These are phyloP conservation scores for Lasaia peninsularis DNA, from an alignment of 1,140 invertebrate genomes.

Conservation along the genomic window DNA sequence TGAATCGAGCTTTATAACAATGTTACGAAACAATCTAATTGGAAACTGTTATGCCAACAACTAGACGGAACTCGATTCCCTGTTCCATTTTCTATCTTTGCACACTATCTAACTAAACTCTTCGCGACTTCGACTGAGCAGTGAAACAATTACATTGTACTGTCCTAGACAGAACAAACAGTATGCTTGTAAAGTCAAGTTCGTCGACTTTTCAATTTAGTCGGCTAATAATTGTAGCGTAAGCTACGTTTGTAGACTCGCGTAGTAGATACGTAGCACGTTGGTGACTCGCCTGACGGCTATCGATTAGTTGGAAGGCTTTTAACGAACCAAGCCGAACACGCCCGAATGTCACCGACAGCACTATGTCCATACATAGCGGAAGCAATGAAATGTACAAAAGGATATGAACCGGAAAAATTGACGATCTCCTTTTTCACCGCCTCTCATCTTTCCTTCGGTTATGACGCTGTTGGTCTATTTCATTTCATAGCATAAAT, in stretches of 20 bases:
- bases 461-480: neutral
- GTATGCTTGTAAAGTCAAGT: constrained; percentile 35
- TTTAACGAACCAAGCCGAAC: constrained; percentile 46
- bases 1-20: constrained; percentile 20
- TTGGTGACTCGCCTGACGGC: constrained; percentile 50
- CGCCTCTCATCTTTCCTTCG: constrained; percentile 30
- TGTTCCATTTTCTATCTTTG: constrained; percentile 33
- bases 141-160: constrained; percentile 40
- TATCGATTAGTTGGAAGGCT: constrained; percentile 65
- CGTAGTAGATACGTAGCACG: constrained; percentile 60
- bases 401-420: constrained; percentile 74
- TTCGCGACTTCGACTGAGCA: constrained; percentile 21
- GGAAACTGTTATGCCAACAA: constrained; percentile 28
- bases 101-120: constrained; percentile 30
- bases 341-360: constrained; percentile 42
- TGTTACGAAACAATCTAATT: constrained; percentile 32
- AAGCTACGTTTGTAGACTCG: constrained; percentile 56
- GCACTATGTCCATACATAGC: constrained; percentile 61
- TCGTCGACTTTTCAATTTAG: constrained; percentile 44
- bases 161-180: constrained; percentile 29
- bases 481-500: neutral
- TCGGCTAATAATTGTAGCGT: constrained; percentile 52
- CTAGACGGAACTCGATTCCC: constrained; percentile 31
- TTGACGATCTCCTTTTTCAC: constrained; percentile 67
- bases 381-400: constrained; percentile 75